These are phyloP conservation scores for Papio anubis DNA, from an alignment of 2,113 vertebrate species.

Conservation along the genomic window DNA sequence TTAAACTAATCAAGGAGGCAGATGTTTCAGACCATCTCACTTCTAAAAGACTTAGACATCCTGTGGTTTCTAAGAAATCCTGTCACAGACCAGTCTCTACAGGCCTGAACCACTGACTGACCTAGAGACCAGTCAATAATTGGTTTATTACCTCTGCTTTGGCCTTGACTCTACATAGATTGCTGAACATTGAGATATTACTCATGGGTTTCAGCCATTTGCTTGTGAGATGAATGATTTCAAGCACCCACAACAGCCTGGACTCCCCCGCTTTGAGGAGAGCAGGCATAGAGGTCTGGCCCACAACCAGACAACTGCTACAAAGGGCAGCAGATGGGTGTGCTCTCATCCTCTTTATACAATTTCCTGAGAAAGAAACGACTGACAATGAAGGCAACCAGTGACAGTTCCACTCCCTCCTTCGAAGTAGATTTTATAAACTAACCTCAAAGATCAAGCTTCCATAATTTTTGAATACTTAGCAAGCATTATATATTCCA, in stretches of 20 bases:
- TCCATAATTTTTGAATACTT: constrained; percentile 29
- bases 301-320: neutral
- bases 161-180: neutral
- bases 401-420: neutral
- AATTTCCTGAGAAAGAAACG: neutral
- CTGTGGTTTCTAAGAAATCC: too few relatives aligned
- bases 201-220: neutral
- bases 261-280: neutral
- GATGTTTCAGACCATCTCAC: neutral
- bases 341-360: neutral
- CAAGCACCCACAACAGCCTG: neutral
- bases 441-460: neutral
- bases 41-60: neutral
- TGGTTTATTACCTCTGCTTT: neutral
- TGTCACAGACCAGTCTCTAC: neutral
- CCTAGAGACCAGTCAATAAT: neutral
- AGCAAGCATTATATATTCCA: neutral
- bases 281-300: neutral
- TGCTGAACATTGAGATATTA: neutral
- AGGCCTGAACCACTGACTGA: neutral
- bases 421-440: neutral
- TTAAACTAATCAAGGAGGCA: constrained; percentile 32
- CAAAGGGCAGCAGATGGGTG: neutral
- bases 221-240: neutral
- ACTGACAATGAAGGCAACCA: neutral